Conservation (phyloP, 2,797 vertebrate species). For the Anas bernieri region DNA sequence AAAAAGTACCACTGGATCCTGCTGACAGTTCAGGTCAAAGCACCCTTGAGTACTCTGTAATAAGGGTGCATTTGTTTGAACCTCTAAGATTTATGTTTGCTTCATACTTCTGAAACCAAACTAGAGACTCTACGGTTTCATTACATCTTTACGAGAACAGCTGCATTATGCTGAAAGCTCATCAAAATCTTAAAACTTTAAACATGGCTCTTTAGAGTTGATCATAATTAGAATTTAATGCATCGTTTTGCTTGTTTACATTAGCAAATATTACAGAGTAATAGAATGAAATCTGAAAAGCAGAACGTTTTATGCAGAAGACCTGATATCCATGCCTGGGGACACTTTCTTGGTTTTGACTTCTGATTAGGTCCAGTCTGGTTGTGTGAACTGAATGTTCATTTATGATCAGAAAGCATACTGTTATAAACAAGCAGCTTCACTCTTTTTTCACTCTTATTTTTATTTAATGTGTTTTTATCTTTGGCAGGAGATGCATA, state of each 20-base stretch:
- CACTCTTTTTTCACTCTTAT: neutral
- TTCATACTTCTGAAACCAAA: neutral
- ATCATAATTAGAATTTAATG: neutral
- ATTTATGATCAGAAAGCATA: neutral
- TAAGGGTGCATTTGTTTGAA: neutral
- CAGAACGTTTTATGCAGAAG: neutral
- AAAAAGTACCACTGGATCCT: neutral
- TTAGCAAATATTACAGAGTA: neutral
- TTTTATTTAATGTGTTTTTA: neutral
- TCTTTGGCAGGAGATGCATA: neutral
- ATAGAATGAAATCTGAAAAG: neutral
- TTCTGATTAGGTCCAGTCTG: neutral
- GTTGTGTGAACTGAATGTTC: neutral
- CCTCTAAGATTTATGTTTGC: neutral
- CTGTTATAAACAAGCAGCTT: neutral
- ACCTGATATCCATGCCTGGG: neutral
- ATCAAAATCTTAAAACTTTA: neutral
- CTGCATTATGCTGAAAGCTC: neutral
- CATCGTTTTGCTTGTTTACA: neutral
- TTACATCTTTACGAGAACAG: neutral
- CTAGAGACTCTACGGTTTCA: neutral
- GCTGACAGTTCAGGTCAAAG: neutral
- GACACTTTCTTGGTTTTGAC: neutral
- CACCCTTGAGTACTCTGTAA: neutral
- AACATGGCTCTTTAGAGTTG: neutral